Evolutionary conservation across 2,113 vertebrate genomes (phyloP).

Genomic region (Anhinga rufa): DNA sequence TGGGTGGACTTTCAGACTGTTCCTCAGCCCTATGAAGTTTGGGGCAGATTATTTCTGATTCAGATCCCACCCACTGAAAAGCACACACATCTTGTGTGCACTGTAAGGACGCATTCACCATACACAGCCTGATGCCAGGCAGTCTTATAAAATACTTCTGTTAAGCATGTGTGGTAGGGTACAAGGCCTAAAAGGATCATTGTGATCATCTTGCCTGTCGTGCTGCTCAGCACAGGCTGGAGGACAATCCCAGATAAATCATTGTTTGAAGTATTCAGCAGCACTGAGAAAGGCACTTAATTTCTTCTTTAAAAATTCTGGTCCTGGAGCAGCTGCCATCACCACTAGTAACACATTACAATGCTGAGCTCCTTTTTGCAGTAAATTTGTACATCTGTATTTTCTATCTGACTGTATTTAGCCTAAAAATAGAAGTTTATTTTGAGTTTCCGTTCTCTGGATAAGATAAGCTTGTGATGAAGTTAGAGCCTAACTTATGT

Average conservation of each 20-base stretch:
- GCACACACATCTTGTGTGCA: background rate
- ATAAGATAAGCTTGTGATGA: background rate
- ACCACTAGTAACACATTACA: background rate
- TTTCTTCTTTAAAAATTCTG: background rate
- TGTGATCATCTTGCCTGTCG: background rate
- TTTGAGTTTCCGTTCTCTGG: background rate
- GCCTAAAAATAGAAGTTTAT: background rate
- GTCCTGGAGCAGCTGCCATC: background rate
- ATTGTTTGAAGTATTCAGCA: background rate
- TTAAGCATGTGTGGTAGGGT: rapidly evolving
- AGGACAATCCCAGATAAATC: background rate
- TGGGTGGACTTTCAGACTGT: background rate
- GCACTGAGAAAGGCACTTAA: background rate
- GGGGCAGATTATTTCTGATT: background rate
- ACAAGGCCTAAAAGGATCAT: background rate
- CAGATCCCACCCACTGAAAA: background rate
- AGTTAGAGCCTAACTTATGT: background rate
- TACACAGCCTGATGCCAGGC: background rate
- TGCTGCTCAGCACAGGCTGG: background rate
- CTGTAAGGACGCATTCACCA: background rate
- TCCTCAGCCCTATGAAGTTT: background rate
- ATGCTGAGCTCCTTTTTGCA: background rate
- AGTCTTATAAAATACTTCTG: background rate
- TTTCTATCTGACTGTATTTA: background rate
- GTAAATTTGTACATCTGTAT: background rate